A percentile compares a stretch with the other conserved stretches of the same genome.
Conservation (phyloP, 2,797 vertebrate species). For the Cuniculus paca region DNA sequence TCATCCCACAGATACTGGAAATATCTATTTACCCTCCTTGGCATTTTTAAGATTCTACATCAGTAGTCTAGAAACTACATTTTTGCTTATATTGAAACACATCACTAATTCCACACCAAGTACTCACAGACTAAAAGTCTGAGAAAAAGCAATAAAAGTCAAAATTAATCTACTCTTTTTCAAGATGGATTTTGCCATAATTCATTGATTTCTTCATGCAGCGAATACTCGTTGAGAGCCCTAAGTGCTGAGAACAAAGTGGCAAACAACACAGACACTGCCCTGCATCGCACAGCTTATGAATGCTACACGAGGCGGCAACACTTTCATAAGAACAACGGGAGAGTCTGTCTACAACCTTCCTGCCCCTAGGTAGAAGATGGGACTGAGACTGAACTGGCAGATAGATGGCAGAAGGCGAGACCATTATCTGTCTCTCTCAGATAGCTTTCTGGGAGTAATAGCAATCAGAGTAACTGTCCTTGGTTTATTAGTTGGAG, state of each 20-base stretch:
- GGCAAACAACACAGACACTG: accelerated
- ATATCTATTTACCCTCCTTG: background rate
- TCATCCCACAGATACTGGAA: background rate
- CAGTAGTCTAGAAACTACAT: background rate
- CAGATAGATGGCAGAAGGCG: background rate
- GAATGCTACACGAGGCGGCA: background rate
- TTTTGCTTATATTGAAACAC: background rate
- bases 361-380: accelerated
- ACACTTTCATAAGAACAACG: background rate
- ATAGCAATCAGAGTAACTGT: background rate
- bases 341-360: background rate
- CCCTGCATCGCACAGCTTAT: background rate
- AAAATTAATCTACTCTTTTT: background rate
- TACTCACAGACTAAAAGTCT: background rate
- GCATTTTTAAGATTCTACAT: background rate
- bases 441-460: background rate
- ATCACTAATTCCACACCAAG: background rate
- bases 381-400: too few species aligned
- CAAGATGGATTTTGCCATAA: background rate
- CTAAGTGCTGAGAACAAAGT: background rate
- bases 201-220: background rate
- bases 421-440: background rate
- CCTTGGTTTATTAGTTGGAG: background rate
- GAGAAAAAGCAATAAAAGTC: background rate
- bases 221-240: background rate